Conservation (phyloP, 2,888 invertebrate genomes). For the Seira sanloemensis region DNA sequence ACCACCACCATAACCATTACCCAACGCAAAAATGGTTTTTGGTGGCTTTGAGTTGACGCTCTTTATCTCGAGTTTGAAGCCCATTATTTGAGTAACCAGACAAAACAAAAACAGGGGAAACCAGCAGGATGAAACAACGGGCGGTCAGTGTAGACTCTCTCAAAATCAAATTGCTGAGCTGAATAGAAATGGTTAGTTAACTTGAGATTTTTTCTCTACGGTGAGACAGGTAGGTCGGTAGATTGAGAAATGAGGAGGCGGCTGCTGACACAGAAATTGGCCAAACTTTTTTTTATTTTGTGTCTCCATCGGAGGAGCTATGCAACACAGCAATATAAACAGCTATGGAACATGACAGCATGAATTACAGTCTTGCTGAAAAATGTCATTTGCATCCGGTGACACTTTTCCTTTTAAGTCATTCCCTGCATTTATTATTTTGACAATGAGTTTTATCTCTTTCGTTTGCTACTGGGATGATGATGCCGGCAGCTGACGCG, state of each 20-base stretch:
- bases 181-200: background rate
- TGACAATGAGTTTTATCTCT: background rate
- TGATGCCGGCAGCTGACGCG: too few species aligned
- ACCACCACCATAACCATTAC: background rate
- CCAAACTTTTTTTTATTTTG: background rate
- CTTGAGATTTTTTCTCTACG: background rate
- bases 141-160: constrained; percentile 35
- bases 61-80: background rate
- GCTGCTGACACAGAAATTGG: background rate
- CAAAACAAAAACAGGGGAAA: constrained; percentile 31
- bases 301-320: background rate
- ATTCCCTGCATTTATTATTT: background rate
- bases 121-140: constrained; percentile 45
- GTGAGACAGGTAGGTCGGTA: background rate
- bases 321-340: background rate
- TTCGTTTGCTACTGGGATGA: background rate
- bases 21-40: background rate
- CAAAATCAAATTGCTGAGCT: background rate
- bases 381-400: constrained; percentile 60
- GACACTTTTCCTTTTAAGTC: constrained; percentile 60
- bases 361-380: constrained; percentile 57
- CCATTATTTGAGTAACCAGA: constrained; percentile 18
- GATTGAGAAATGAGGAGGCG: background rate
- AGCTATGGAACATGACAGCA: constrained; percentile 53
- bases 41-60: background rate